Evolutionary conservation across 2,797 vertebrate species (phyloP).

Genomic region (Leptoclinus maculatus): DNA sequence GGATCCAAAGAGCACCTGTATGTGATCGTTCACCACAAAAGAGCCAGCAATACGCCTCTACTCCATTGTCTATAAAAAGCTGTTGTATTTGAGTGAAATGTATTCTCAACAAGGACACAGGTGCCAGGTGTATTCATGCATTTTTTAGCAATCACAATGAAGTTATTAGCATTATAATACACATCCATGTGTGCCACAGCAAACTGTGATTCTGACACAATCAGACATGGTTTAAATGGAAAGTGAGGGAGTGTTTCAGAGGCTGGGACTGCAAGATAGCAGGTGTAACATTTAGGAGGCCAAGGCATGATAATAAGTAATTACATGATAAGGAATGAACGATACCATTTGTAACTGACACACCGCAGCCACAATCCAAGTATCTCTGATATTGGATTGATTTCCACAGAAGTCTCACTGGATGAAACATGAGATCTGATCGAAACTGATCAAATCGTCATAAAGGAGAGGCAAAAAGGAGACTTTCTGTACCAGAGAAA

Average conservation of each 20-base stretch:
- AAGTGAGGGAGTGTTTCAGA: constrained; percentile 1
- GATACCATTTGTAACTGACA: background rate
- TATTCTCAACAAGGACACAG: constrained; percentile 53
- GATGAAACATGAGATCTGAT: constrained; percentile 30
- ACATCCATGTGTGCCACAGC: constrained; percentile 39
- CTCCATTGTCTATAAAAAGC: constrained; percentile 4
- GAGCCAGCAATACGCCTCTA: background rate
- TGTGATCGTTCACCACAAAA: background rate
- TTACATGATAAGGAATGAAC: background rate
- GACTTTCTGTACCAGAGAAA: constrained; percentile 22
- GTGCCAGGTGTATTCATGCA: constrained; percentile 51
- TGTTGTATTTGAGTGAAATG: constrained; percentile 43
- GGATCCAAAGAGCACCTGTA: background rate
- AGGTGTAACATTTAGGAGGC: background rate
- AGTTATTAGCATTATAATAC: constrained; percentile 75
- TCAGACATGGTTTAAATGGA: constrained; percentile 27
- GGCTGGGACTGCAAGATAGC: background rate
- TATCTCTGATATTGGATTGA: constrained; percentile 13
- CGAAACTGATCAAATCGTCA: constrained; percentile 44
- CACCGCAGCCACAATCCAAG: background rate
- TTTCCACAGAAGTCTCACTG: constrained; percentile 11
- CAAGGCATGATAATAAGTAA: background rate
- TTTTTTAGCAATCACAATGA: constrained; percentile 63
- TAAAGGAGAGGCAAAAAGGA: constrained; percentile 14
- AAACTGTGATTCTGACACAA: constrained; percentile 38